Conservation (phyloP, 2,113 vertebrate species). For the Crotalus helleri region DNA sequence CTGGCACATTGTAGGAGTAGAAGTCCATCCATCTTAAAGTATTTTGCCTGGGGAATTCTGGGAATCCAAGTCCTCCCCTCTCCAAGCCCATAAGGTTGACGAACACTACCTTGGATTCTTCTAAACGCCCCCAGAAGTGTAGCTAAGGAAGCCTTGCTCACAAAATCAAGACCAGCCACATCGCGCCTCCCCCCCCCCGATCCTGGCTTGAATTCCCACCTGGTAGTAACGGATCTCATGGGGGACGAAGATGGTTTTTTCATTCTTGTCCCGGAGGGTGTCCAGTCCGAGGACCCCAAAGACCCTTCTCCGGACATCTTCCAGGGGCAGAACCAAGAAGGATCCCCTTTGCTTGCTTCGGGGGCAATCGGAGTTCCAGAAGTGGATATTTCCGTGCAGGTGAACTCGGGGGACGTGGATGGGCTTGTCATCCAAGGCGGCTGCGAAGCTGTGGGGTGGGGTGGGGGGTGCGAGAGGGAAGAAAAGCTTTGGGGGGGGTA, state of each 20-base stretch:
- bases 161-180: not conserved
- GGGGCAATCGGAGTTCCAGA: slow-evolving; percentile 66
- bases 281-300: slow-evolving; percentile 76
- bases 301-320: slow-evolving; percentile 61
- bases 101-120: not conserved
- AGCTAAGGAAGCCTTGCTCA: not conserved
- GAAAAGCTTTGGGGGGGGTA: not conserved
- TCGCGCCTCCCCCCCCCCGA: not conserved
- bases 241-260: slow-evolving; percentile 65
- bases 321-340: slow-evolving; percentile 71
- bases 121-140: not conserved
- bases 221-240: slow-evolving; percentile 78
- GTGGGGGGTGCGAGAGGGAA: not conserved
- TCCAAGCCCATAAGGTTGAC: no score
- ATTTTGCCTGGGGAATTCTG: no score
- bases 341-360: slow-evolving; percentile 64
- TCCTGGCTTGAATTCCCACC: slow-evolving; percentile 42
- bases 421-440: slow-evolving; percentile 67
- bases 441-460: slow-evolving; percentile 67
- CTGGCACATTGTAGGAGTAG: no score
- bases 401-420: slow-evolving; percentile 72
- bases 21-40: no score
- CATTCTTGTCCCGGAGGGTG: slow-evolving; percentile 62
- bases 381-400: slow-evolving; percentile 70
- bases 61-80: not conserved